Base-by-base conservation (phyloP, 2,888 invertebrate genomes). In the Tipula confusa region DNA sequence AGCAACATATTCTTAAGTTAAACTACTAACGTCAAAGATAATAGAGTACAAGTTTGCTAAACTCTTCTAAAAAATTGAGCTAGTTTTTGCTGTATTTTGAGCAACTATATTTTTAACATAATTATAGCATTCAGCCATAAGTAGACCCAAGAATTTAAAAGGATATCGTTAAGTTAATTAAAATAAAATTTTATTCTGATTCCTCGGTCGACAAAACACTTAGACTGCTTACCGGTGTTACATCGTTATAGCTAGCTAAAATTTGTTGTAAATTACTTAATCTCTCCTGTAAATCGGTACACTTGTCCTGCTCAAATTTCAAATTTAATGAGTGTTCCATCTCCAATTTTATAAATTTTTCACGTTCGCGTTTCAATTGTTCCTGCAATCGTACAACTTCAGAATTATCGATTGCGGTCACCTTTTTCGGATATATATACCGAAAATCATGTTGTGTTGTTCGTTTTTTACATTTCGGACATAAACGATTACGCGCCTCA, bases 391-490 rank as follows among this genome's bases (percentile, higher is more conserved):
- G 89, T 81, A 96, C 94, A 83, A 94, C 88, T 87, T 97, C 96
- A 0, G 93, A 91, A 0, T 94, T 96, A 87, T 98, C 98, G 0
- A 95, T 90, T 0, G 94, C 95, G 82, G 93, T 92, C 2, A 96
- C 87, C 83, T 93, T 93, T 85, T 93, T 93, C 0, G 96, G 96
- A 89, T 96, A 98, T 1, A 98, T 92, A 85, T 91, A 92, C 38
- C 97, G 90, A 83, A 97, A 91, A 86, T 97, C 96, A 86, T 90
- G 92, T 6, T 91, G 87, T 0, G 89, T 87, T 0, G 96, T 94
- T 87, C 92, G 93, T 43, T 92, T 91, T 88, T 98, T 98, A 88
- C 98, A 98, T 18, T 96, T 95, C 0, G 98, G 98, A 88, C 98
- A 98, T 0, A 92, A 91, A 84, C 88, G 82, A 86, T 90, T 86